Conservation (phyloP, 2,113 vertebrate species). For the Phocoena phocoena region DNA sequence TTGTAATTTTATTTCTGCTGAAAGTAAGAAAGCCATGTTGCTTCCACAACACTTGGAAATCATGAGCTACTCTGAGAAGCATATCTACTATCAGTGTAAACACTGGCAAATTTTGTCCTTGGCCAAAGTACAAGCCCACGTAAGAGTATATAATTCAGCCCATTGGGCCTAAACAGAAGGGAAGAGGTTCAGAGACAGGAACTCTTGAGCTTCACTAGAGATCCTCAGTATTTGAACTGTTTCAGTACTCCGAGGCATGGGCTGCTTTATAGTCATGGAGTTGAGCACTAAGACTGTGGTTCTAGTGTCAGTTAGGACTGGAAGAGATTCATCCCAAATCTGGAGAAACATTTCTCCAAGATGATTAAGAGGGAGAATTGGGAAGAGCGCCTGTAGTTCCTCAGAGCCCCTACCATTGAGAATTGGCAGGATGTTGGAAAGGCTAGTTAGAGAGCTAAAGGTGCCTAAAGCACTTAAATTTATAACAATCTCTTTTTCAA, state of each 20-base stretch:
- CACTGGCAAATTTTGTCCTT: neutral
- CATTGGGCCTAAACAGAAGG: neutral
- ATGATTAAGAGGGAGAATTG: neutral
- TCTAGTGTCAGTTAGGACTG: neutral
- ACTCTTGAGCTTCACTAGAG: neutral
- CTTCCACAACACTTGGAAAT: neutral
- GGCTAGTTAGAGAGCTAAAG: neutral
- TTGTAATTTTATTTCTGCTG: neutral
- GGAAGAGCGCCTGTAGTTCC: neutral
- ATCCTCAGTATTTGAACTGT: neutral
- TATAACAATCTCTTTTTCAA: neutral
- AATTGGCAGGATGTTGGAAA: neutral
- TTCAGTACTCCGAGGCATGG: neutral
- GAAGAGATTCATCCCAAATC: neutral
- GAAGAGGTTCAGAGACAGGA: neutral
- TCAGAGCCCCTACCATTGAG: neutral
- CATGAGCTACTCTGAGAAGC: neutral
- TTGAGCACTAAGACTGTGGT: neutral
- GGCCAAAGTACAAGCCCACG: neutral
- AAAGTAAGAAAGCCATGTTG: neutral
- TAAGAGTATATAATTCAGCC: neutral
- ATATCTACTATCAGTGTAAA: neutral
- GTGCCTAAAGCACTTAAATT: neutral
- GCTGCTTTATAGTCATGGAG: neutral
- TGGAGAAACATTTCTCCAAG: neutral